Base-by-base conservation (phyloP, 2,888 invertebrate species). In the Stictocephala bisonia region DNA sequence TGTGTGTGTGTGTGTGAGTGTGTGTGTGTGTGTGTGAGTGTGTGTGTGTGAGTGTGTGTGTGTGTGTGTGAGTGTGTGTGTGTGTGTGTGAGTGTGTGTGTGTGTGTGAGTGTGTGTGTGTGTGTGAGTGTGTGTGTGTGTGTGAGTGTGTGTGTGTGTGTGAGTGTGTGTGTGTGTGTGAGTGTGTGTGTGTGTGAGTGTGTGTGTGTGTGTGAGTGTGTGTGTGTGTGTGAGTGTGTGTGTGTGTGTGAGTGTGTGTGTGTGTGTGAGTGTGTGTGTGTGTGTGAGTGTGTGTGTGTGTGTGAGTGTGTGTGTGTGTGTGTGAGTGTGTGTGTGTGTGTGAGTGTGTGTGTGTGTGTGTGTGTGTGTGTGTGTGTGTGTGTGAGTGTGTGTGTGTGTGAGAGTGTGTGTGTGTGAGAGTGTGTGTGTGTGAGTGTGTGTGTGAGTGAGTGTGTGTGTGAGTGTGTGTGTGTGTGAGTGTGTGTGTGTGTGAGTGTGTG, bases 11-110 rank as follows among this genome's bases (percentile, higher is more conserved):
- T 44, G 44, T 44, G 44, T 44, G 4, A 15, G 44, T 44, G 4
- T 44, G 44, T 44, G 4, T 44, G 44, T 44, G 44, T 44, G 44
- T 44, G 44, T 44, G 44, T 44, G 44, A 6, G 44, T 44, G 44
- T 44, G 44, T 44, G 44, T 44, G 44, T 44, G 44, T 44, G 44
- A 15, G 44, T 44, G 44, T 44, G 44, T 44, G 44, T 44, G 44
- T 44, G 44, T 44, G 44, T 44, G 44, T 44, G 44, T 44, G 11
- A 15, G 44, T 44, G 44, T 44, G 44, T 44, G 44, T 44, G 44
- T 44, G 44, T 44, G 44, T 44, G 3, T 44, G 44, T 44, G 44
- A 15, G 44, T 44, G 44, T 44, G 44, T 44, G n/a, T n/a, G n/a
- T n/a, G n/a, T n/a, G n/a, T n/a, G n/a, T n/a, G n/a, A n/a, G n/a